phyloP scores from a whole-genome alignment of 2,888 invertebrate genomes.

The Laothoe populi region DNA sequence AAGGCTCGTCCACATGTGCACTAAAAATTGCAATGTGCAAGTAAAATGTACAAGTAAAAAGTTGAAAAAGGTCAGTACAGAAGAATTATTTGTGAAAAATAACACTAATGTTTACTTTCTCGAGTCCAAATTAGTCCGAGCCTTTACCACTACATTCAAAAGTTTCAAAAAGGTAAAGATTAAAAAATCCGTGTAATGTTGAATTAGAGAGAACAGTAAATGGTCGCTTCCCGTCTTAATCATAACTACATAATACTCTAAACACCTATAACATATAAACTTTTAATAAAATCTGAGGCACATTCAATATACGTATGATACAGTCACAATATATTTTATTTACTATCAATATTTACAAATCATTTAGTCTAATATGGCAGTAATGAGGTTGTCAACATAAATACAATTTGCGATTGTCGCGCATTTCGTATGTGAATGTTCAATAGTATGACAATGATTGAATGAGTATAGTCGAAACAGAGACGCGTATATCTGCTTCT shows the following conservation, averaged over 20 bases:
- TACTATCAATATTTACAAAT: conserved; percentile 64
- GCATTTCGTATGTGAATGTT: conserved; percentile 35
- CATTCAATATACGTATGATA: conserved; percentile 77
- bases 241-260: conserved; percentile 53
- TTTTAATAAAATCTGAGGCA: conserved; percentile 80
- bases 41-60: neutral
- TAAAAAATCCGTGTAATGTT: conserved; percentile 8
- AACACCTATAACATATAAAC: conserved; percentile 69
- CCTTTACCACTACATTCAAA: conserved; percentile 8
- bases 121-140: neutral
- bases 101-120: neutral
- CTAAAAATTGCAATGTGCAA: neutral
- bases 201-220: conserved; percentile 31
- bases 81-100: neutral
- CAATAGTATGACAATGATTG: neutral
- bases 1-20: conserved; percentile 16
- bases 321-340: conserved; percentile 54
- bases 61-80: neutral
- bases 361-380: conserved; percentile 78
- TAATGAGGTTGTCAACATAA: conserved; percentile 71
- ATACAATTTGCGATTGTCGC: conserved; percentile 40
- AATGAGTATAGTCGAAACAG: neutral
- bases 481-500: conserved; percentile 6
- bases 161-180: conserved; percentile 16
- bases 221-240: conserved; percentile 63